A percentile compares a stretch with the other conserved stretches of the same genome.
These are phyloP conservation scores for Ibidorhyncha struthersii DNA, from an alignment of 2,113 vertebrate species.

Conservation along the genomic window DNA sequence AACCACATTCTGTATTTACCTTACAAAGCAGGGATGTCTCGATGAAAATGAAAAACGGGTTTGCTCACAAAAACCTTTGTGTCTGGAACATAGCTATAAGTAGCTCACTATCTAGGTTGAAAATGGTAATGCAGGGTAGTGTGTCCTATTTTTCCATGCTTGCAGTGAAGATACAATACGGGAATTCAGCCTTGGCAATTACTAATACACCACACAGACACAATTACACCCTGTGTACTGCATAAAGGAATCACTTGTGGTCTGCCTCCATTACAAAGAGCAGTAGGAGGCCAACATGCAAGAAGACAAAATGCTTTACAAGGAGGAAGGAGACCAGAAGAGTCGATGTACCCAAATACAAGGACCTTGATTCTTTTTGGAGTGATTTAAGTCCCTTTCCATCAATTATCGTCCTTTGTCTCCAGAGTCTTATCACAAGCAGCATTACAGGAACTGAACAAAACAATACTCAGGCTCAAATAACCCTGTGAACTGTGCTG, in stretches of 20 bases:
- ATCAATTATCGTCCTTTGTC: slow-evolving; percentile 94
- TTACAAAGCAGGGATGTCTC: slow-evolving; percentile 41
- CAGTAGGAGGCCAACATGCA: slow-evolving; percentile 71
- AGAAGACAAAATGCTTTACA: slow-evolving; percentile 75
- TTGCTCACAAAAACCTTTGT: slow-evolving; percentile 71
- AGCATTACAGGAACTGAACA: slow-evolving; percentile 90
- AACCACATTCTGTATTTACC: slow-evolving; percentile 34
- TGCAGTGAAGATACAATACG: slow-evolving; percentile 88
- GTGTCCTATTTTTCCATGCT: slow-evolving; percentile 81
- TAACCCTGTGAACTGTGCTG: slow-evolving; percentile 86
- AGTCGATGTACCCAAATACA: slow-evolving; percentile 74
- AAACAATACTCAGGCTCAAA: slow-evolving; percentile 85
- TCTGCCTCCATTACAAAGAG: slow-evolving; percentile 79
- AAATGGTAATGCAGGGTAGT: slow-evolving; percentile 71
- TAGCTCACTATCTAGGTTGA: slow-evolving; percentile 77
- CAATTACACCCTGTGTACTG: slow-evolving; percentile 90
- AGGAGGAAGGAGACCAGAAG: slow-evolving; percentile 76
- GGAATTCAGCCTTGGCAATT: slow-evolving; percentile 93
- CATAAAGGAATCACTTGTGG: slow-evolving; percentile 93
- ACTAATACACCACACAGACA: slow-evolving; percentile 90
- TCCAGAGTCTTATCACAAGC: slow-evolving; percentile 87
- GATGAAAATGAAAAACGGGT: slow-evolving; percentile 67
- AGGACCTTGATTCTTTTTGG: slow-evolving; percentile 81
- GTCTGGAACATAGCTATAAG: slow-evolving; percentile 67
- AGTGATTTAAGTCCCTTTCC: slow-evolving; percentile 78